Conservation (phyloP, 1,140 invertebrate genomes). For the Phenacoccus solenopsis region DNA sequence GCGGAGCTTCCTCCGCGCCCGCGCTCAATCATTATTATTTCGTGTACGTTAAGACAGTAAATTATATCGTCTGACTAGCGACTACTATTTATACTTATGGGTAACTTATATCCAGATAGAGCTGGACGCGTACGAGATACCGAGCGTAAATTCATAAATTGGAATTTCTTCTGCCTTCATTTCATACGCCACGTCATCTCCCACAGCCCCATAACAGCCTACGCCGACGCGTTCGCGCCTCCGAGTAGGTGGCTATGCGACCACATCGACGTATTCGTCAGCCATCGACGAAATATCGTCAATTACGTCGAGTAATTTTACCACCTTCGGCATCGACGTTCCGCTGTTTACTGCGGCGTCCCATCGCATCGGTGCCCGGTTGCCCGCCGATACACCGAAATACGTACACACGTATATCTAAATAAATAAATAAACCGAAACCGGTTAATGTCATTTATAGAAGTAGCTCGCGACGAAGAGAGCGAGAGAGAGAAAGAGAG, state of each 20-base stretch:
- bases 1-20: background rate
- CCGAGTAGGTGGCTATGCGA: no score
- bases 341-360: no score
- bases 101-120: no score
- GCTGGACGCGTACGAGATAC: background rate
- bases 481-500: background rate
- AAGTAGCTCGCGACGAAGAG: background rate
- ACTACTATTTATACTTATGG: constrained; percentile 16
- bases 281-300: background rate
- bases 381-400: no score
- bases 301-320: background rate
- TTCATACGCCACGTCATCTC: no score
- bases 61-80: constrained; percentile 18
- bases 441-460: no score
- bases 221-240: no score
- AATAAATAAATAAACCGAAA: background rate
- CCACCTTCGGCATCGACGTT: background rate
- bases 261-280: background rate
- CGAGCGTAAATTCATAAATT: constrained; percentile 5
- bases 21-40: constrained; percentile 15
- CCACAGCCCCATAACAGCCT: no score
- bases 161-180: background rate
- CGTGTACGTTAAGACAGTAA: constrained; percentile 11
- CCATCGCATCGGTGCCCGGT: no score
- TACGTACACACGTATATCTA: background rate